A percentile compares a stretch with the other conserved stretches of the same genome.
Evolutionary conservation across 2,888 invertebrate species (phyloP).

Genomic region (Drosophila lutescens): DNA sequence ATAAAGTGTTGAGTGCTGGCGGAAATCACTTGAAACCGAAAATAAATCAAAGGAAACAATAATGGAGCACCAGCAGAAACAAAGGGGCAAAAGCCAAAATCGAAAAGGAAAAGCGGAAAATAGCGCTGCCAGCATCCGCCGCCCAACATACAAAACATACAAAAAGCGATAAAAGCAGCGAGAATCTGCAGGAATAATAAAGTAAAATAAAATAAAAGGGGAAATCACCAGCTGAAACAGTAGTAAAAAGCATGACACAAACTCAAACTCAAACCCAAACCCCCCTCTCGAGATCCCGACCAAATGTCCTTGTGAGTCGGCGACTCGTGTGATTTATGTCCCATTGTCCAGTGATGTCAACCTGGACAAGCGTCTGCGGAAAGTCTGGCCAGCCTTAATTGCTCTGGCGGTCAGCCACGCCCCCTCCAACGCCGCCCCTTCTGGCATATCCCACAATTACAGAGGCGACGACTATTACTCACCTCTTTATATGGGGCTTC

Average conservation of each 20-base stretch:
- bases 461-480: slow-evolving; percentile 44
- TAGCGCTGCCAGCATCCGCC: slow-evolving; percentile 56
- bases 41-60: slow-evolving; percentile 76
- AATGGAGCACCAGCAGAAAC: slow-evolving; percentile 53
- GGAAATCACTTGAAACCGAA: slow-evolving; percentile 79
- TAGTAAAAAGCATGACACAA: slow-evolving; percentile 41
- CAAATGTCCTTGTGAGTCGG: slow-evolving; percentile 15
- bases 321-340: slow-evolving; percentile 63
- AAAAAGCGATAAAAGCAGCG: slow-evolving; percentile 41
- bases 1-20: slow-evolving; percentile 74
- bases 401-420: slow-evolving; percentile 47
- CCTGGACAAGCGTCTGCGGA: slow-evolving; percentile 57
- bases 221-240: slow-evolving; percentile 32
- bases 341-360: slow-evolving; percentile 58
- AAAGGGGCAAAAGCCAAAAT: slow-evolving; percentile 30
- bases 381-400: slow-evolving; percentile 68
- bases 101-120: slow-evolving; percentile 51
- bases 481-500: slow-evolving; percentile 7
- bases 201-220: slow-evolving; percentile 41
- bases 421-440: neutral
- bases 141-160: slow-evolving; percentile 7
- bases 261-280: slow-evolving; percentile 6
- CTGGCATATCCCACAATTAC: slow-evolving; percentile 14
- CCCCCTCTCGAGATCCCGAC: slow-evolving; percentile 8
- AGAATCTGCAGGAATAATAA: slow-evolving; percentile 47